phyloP scores from a whole-genome alignment of 2,113 vertebrate species.

The Platanista minor region DNA sequence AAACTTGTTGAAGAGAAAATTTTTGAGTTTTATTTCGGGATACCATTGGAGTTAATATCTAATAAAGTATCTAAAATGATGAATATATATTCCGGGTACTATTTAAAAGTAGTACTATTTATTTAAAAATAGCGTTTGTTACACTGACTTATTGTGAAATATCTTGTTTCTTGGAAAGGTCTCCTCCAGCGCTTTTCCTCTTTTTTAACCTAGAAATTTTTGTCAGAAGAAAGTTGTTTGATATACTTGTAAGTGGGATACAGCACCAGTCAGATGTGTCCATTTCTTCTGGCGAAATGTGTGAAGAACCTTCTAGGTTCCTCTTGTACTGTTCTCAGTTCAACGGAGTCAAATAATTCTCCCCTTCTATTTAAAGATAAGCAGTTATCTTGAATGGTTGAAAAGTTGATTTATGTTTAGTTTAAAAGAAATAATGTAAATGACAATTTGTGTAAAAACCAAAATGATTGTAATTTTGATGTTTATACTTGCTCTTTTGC shows the following conservation, averaged over 20 bases:
- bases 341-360: neutral
- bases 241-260: neutral
- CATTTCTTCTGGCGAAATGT: neutral
- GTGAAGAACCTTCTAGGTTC: neutral
- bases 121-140: neutral
- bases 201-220: neutral
- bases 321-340: neutral
- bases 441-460: neutral
- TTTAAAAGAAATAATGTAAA: neutral
- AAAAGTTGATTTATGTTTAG: neutral
- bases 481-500: neutral
- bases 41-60: neutral
- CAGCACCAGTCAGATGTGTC: neutral
- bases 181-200: neutral
- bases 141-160: neutral
- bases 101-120: neutral
- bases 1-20: neutral
- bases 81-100: neutral
- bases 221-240: neutral
- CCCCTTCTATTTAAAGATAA: neutral
- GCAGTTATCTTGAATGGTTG: neutral
- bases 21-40: conserved; percentile 17
- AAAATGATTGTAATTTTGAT: neutral
- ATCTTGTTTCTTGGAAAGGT: neutral
- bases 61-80: conserved; percentile 13